Evolutionary conservation across 2,113 vertebrate genomes (phyloP).

Genomic region (Myrmophylax atrothorax): DNA sequence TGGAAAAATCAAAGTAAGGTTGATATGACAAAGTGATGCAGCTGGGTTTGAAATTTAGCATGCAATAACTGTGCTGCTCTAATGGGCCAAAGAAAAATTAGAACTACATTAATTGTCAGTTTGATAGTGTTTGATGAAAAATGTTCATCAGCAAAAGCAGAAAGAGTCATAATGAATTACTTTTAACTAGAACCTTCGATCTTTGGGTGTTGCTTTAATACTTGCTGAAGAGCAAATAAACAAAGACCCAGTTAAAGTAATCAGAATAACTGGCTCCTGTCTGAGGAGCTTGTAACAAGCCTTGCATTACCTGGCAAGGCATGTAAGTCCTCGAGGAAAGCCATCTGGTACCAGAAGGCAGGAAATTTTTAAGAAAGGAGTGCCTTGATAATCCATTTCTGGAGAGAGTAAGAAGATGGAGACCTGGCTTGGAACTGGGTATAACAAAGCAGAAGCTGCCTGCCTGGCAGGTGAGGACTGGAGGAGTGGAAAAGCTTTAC

Average conservation of each 20-base stretch:
- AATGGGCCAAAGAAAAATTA: not conserved
- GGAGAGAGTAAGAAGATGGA: not conserved
- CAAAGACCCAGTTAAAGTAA: not conserved
- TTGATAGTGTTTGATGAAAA: not conserved
- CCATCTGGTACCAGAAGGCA: not conserved
- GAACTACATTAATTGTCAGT: not conserved
- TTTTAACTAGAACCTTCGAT: not conserved
- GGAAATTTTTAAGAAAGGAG: not conserved
- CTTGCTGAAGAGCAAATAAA: not conserved
- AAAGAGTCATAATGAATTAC: accelerated
- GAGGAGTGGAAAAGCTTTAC: not conserved
- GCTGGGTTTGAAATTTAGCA: not conserved
- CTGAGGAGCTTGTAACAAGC: not conserved
- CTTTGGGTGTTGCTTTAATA: not conserved
- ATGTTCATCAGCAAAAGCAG: not conserved
- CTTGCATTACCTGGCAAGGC: not conserved
- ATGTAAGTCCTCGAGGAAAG: not conserved
- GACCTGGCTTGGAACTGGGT: not conserved
- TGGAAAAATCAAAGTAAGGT: not conserved
- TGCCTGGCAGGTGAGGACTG: not conserved
- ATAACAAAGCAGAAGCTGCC: not conserved
- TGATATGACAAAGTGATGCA: not conserved
- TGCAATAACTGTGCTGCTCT: not conserved
- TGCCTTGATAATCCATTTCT: not conserved
- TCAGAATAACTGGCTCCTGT: not conserved